phyloP scores from a whole-genome alignment of 2,797 vertebrate species.

The Paramormyrops hopkinsi region DNA sequence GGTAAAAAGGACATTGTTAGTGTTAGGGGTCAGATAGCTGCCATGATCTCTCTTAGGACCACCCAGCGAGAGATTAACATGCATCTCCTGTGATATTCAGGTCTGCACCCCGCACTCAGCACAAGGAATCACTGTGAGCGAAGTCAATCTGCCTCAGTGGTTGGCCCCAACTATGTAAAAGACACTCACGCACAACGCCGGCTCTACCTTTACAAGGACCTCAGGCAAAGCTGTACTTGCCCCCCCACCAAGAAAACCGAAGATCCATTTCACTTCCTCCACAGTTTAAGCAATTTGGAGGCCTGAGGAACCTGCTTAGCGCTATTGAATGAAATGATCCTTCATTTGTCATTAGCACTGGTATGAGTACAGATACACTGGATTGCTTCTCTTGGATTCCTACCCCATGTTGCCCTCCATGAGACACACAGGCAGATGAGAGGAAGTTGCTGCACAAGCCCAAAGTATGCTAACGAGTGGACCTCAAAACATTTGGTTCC shows the following conservation, averaged over 20 bases:
- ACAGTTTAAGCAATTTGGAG: neutral
- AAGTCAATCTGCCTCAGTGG: neutral
- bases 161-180: neutral
- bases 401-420: neutral
- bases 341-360: neutral
- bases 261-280: neutral
- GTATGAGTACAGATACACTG: neutral
- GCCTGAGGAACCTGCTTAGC: neutral
- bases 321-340: neutral
- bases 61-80: neutral
- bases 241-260: neutral
- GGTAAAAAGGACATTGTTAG: neutral
- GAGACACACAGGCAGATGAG: neutral
- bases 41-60: neutral
- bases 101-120: neutral
- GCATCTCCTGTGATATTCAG: neutral
- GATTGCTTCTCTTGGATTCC: neutral
- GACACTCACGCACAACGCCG: neutral
- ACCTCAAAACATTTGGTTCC: neutral
- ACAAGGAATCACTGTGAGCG: neutral
- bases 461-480: neutral
- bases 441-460: neutral
- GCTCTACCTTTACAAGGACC: neutral
- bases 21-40: neutral
- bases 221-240: neutral